Evolutionary conservation across 2,888 invertebrate species (phyloP).

Genomic region (Dusona sp.): DNA sequence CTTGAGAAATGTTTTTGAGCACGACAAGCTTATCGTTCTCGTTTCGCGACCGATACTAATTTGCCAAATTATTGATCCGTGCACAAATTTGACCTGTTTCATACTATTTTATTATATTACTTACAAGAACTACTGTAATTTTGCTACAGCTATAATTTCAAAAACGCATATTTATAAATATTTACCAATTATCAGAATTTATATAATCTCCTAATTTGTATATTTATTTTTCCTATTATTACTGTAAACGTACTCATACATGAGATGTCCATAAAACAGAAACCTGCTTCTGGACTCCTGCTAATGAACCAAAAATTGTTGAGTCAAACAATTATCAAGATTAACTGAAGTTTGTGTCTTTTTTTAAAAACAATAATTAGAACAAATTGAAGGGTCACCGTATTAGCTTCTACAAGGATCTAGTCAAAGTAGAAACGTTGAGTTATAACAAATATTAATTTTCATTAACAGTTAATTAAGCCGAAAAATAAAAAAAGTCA

Average conservation of each 20-base stretch:
- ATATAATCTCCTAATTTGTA: neutral
- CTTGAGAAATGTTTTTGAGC: constrained; percentile 8
- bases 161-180: neutral
- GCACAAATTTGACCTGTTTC: neutral
- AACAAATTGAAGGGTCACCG: neutral
- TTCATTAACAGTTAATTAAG: neutral
- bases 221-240: too few relatives aligned
- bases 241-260: neutral
- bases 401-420: neutral
- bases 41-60: neutral
- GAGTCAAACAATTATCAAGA: neutral
- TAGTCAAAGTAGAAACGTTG: neutral
- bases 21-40: constrained; percentile 1
- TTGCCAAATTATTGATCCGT: neutral
- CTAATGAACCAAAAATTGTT: neutral
- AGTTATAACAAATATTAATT: neutral
- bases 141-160: neutral
- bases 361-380: neutral
- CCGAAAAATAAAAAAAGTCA: neutral
- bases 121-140: neutral
- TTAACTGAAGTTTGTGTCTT: too few relatives aligned
- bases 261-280: neutral
- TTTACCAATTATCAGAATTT: neutral
- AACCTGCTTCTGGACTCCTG: neutral
- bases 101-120: neutral